phyloP scores from a whole-genome alignment of 2,113 vertebrate species.

The Gracilinanus agilis region DNA sequence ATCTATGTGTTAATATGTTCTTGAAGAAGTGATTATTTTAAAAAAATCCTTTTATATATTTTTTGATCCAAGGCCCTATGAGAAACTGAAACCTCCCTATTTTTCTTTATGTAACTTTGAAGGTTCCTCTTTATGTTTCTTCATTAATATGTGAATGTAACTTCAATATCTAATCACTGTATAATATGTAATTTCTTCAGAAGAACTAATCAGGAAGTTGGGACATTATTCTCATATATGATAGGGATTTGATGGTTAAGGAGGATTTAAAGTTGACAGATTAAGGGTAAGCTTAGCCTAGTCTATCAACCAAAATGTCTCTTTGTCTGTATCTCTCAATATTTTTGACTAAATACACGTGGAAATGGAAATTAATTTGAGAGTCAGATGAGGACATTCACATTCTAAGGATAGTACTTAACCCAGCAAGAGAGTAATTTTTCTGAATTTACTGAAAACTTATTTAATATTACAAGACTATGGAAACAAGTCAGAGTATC shows the following conservation, averaged over 20 bases:
- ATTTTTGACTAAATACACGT: constrained; percentile 51
- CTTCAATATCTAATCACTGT: constrained; percentile 76
- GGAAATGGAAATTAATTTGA: constrained; percentile 26
- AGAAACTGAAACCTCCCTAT: constrained; percentile 70
- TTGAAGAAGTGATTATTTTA: constrained; percentile 82
- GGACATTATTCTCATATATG: constrained; percentile 66
- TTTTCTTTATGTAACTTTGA: constrained; percentile 72
- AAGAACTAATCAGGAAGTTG: constrained; percentile 72
- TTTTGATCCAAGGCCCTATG: constrained; percentile 82
- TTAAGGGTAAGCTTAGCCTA: constrained; percentile 65
- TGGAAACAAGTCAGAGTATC: not conserved
- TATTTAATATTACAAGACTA: not conserved
- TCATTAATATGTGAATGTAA: constrained; percentile 66
- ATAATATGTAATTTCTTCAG: constrained; percentile 70
- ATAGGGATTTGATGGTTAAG: constrained; percentile 69
- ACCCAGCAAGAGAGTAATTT: not conserved
- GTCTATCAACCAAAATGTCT: constrained; percentile 45
- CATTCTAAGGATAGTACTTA: constrained; percentile 13
- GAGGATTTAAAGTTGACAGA: constrained; percentile 62
- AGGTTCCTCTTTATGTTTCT: constrained; percentile 78
- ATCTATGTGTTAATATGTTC: constrained; percentile 83
- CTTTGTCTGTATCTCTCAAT: constrained; percentile 57
- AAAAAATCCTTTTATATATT: constrained; percentile 85
- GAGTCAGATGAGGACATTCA: constrained; percentile 44
- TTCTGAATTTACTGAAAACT: not conserved